These are phyloP conservation scores for human DNA, from an alignment of 2,113 vertebrate genomes.

Conservation along the genomic window GRCh38 chr15:94592001-94592500, in stretches of 20 bases:
- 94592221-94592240: background rate
- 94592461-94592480: background rate
- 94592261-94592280: background rate
- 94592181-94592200: background rate
- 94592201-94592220: background rate
- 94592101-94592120: background rate
- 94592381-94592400: background rate
- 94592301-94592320: background rate
- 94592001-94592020: background rate
- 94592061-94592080: background rate
- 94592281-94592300: background rate
- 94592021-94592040: background rate
- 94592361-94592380: background rate
- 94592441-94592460: rapidly evolving
- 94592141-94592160: background rate
- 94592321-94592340: background rate
- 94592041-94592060: background rate
- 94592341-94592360: background rate
- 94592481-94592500: background rate
- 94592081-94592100: background rate
- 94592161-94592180: background rate
- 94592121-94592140: background rate
- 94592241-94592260: background rate
- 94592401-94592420: background rate
- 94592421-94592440: too few relatives aligned